These are phyloP conservation scores for Eulithis testata DNA, from an alignment of 2,888 invertebrate genomes.

Conservation along the genomic window DNA sequence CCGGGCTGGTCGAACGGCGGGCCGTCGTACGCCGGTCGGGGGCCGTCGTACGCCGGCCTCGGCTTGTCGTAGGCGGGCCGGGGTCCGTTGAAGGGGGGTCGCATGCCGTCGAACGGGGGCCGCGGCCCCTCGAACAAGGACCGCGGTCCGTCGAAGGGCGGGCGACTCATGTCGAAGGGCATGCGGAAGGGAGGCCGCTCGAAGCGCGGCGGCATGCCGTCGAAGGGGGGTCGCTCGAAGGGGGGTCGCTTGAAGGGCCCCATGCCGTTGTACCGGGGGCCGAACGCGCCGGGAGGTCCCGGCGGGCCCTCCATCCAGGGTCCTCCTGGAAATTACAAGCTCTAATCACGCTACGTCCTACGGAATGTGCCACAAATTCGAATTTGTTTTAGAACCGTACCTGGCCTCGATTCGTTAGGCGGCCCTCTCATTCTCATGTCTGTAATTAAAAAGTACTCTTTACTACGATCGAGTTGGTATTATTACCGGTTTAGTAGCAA, in stretches of 20 bases:
- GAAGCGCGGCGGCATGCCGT: slow-evolving; percentile 56
- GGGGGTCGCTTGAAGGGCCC: slow-evolving; percentile 63
- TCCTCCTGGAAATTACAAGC: slow-evolving; percentile 48
- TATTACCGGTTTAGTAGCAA: too few species aligned
- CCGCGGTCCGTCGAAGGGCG: slow-evolving; percentile 55
- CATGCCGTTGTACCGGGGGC: slow-evolving; percentile 77
- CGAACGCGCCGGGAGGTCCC: slow-evolving; percentile 63
- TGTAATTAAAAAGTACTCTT: slow-evolving; percentile 65
- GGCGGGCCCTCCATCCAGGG: slow-evolving; percentile 78
- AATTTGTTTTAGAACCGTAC: slow-evolving; percentile 53
- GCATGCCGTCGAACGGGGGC: slow-evolving; percentile 52
- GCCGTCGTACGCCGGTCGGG: slow-evolving; percentile 52
- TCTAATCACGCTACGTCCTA: slow-evolving; percentile 10
- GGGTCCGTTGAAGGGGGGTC: slow-evolving; percentile 62
- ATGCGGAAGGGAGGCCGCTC: slow-evolving; percentile 58
- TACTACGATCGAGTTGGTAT: slow-evolving; percentile 13
- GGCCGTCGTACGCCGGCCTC: slow-evolving; percentile 65
- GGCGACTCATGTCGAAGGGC: slow-evolving; percentile 54
- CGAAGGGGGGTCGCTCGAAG: slow-evolving; percentile 54
- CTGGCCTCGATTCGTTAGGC: slow-evolving; percentile 71
- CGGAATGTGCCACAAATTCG: neutral
- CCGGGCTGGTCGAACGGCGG: slow-evolving; percentile 58
- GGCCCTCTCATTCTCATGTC: slow-evolving; percentile 79
- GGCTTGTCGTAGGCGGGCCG: slow-evolving; percentile 57
- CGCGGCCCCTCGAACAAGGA: slow-evolving; percentile 54